A percentile compares a stretch with the other conserved stretches of the same genome.
These are phyloP conservation scores for Echinometra lucunter DNA, from an alignment of 53 echinoderm and acorn worm genomes.

Conservation along the genomic window DNA sequence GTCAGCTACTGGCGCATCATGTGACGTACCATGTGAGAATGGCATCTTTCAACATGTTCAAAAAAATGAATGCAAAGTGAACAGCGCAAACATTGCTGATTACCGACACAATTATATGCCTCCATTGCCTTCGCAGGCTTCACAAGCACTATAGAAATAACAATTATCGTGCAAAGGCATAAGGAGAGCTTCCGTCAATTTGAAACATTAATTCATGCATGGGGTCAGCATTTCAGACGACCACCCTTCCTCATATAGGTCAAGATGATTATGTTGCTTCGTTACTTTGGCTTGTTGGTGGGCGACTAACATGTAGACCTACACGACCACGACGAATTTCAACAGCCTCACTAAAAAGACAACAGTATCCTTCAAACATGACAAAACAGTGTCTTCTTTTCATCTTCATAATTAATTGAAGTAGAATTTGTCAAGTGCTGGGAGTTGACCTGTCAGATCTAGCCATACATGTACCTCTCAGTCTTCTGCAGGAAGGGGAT, in stretches of 20 bases:
- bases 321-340: neutral
- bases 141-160: neutral
- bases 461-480: neutral
- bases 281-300: neutral
- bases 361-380: neutral
- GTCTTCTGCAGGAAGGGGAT: neutral
- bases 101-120: too few species aligned
- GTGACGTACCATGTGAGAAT: too few species aligned
- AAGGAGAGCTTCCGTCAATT: neutral
- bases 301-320: neutral
- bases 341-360: neutral
- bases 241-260: neutral
- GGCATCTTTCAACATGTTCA: too few species aligned
- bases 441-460: neutral
- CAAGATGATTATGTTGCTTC: neutral
- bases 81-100: too few species aligned
- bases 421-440: neutral
- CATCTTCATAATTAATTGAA: neutral
- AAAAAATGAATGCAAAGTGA: too few species aligned
- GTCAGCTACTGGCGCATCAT: too few species aligned
- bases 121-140: neutral
- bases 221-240: neutral
- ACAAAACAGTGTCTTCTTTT: neutral
- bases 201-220: too few species aligned
- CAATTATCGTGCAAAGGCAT: neutral